Evolutionary conservation across 2,888 invertebrate species (phyloP), one percentile per base, ranked within the genome.

Genomic region (Epirrita christyi): DNA sequence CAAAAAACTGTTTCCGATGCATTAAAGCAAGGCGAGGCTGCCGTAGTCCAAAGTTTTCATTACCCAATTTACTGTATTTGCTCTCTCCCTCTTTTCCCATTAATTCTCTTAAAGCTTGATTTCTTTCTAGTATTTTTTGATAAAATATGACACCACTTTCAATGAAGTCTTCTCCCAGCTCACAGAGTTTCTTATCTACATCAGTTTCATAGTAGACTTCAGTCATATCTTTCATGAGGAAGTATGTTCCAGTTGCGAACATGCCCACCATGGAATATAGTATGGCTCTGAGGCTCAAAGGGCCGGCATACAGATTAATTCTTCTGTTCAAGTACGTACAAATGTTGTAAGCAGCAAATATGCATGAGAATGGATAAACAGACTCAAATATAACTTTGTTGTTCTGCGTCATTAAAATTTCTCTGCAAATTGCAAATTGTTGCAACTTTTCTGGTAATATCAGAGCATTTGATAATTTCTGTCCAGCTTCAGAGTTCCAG

Each of bases 91-190:
- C 86, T 14, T 80, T 76, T 0, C 95, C 96, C 86, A 96, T 86
- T 8, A 97, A 78, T 57, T 90, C 85, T 67, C 96, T 89, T 13
- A 97, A 79, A 0, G 96, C 96, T 71, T 94, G 93, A 81, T 97
- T 97, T 76, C 96, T 94, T 68, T 94, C 87, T 37, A 96, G 76
- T 27, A 94, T 77, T 85, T 96, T 96, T 27, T 93, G 93, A 77
- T 97, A 97, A 86, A 94, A 97, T 78, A 95, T 94, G 29, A 94
- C 86, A 2, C 96, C 97, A 44, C 96, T 96, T 75, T 94, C 92
- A 8, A 94, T 85, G 78, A 95, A 96, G 41, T 94, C 90, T 38
- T 88, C 82, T 38, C 94, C 94, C 54, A 95, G 76, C 29, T 92
- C 79, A 62, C 93, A 93, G 14, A 97, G 85, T 61, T 88, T 81